A percentile compares a stretch with the other conserved stretches of the same genome.
These are phyloP conservation scores for Tautogolabrus adspersus DNA, from an alignment of 2,113 vertebrate species.

Conservation along the genomic window DNA sequence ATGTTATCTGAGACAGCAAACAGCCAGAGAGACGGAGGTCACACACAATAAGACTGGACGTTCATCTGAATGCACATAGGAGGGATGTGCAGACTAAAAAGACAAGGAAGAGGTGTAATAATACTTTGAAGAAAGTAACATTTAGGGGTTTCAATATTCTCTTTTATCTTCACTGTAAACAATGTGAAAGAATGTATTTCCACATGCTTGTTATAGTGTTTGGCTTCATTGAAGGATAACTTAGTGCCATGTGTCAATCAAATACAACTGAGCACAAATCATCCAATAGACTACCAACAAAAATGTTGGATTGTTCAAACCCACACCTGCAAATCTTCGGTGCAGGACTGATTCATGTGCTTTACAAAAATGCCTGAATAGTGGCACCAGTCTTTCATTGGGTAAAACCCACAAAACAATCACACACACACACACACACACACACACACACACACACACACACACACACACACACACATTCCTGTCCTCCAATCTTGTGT, in stretches of 20 bases:
- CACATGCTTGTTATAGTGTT: not conserved
- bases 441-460: constrained; percentile 36
- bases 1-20: constrained; percentile 92
- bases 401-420: constrained; percentile 38
- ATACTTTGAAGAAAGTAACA: not conserved
- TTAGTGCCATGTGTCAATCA: constrained; percentile 49
- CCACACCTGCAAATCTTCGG: constrained; percentile 14
- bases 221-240: not conserved
- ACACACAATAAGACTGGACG: constrained; percentile 82
- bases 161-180: not conserved
- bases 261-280: constrained; percentile 13
- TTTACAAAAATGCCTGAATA: constrained; percentile 30
- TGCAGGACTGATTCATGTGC: constrained; percentile 40
- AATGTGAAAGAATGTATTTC: not conserved
- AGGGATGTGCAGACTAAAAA: constrained; percentile 15
- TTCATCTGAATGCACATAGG: constrained; percentile 83
- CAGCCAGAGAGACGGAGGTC: constrained; percentile 82
- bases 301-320: constrained; percentile 53
- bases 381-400: constrained; percentile 22
- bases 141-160: not conserved
- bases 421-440: constrained; percentile 40
- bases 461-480: constrained; percentile 38
- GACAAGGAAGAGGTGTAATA: not conserved
- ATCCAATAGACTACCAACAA: constrained; percentile 32
- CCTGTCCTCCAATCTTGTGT: constrained; percentile 43